Percentiles rank a stretch among this genome's conserved stretches.
Conservation (phyloP, 2,888 invertebrate genomes). For the Atrina japonica region DNA sequence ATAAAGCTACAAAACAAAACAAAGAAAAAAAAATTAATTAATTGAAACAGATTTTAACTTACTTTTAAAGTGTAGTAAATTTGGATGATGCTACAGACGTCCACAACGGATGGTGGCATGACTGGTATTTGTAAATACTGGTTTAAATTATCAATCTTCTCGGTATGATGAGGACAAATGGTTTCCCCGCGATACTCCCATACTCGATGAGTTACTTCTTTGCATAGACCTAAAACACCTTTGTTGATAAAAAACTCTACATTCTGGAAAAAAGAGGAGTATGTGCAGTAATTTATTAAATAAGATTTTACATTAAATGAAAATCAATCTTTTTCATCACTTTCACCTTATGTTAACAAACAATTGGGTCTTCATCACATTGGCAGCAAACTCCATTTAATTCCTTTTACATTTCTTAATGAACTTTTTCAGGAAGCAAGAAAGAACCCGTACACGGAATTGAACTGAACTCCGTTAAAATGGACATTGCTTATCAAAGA, state of each 20-base stretch:
- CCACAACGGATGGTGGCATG: constrained; percentile 87
- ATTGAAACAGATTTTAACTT: too few relatives aligned
- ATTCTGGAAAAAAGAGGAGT: constrained; percentile 82
- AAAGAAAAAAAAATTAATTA: too few relatives aligned
- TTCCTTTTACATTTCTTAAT: too few relatives aligned
- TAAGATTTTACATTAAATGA: neutral
- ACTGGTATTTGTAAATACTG: constrained; percentile 85
- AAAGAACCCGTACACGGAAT: too few relatives aligned
- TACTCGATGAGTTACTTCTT: constrained; percentile 86
- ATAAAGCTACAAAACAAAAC: too few relatives aligned
- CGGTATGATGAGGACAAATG: constrained; percentile 83
- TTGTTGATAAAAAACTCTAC: constrained; percentile 89
- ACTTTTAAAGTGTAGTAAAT: constrained; percentile 89
- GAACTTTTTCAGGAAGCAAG: too few relatives aligned
- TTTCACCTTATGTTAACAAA: too few relatives aligned
- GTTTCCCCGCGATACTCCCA: constrained; percentile 87
- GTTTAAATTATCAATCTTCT: constrained; percentile 71
- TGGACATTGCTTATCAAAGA: too few relatives aligned
- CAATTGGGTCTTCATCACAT: too few relatives aligned
- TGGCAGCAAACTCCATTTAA: too few relatives aligned
- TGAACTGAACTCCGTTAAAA: too few relatives aligned
- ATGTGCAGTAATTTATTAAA: too few relatives aligned
- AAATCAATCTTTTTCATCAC: neutral
- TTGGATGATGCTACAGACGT: constrained; percentile 87
- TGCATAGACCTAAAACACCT: constrained; percentile 87